These are phyloP conservation scores for Chelmon rostratus DNA, from an alignment of 2,797 vertebrate species.

Conservation along the genomic window DNA sequence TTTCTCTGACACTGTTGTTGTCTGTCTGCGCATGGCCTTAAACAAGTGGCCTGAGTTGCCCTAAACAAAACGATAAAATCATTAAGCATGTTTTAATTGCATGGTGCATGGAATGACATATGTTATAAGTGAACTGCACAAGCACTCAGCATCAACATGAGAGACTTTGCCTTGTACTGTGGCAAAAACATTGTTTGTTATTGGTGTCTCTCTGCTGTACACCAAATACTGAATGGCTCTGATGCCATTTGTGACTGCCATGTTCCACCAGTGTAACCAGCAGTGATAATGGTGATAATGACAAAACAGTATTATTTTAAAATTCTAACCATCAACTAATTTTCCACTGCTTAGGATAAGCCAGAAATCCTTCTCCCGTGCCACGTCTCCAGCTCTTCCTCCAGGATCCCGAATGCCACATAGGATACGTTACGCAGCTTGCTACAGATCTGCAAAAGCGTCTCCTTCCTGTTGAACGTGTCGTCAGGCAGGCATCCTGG, in stretches of 20 bases:
- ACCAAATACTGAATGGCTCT: background rate
- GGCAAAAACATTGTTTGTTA: background rate
- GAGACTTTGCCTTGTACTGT: background rate
- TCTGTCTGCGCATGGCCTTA: background rate
- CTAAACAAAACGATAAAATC: background rate
- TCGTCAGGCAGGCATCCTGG: background rate
- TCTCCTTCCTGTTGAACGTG: background rate
- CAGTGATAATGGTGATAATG: too few relatives aligned
- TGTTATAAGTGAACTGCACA: background rate
- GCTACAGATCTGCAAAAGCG: background rate
- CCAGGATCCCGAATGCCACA: background rate
- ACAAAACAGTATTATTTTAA: background rate
- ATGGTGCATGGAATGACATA: background rate
- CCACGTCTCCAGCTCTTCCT: background rate
- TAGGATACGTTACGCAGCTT: background rate
- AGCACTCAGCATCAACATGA: background rate
- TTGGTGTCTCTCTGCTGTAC: background rate
- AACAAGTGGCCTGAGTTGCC: background rate
- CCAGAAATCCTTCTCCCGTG: background rate
- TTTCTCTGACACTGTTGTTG: background rate
- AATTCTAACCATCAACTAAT: background rate
- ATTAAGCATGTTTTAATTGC: background rate
- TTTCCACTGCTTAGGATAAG: background rate
- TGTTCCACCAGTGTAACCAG: background rate
- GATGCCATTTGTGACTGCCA: background rate